Base-by-base conservation (phyloP, 1,140 invertebrate genomes). In the Gryllus bimaculatus region DNA sequence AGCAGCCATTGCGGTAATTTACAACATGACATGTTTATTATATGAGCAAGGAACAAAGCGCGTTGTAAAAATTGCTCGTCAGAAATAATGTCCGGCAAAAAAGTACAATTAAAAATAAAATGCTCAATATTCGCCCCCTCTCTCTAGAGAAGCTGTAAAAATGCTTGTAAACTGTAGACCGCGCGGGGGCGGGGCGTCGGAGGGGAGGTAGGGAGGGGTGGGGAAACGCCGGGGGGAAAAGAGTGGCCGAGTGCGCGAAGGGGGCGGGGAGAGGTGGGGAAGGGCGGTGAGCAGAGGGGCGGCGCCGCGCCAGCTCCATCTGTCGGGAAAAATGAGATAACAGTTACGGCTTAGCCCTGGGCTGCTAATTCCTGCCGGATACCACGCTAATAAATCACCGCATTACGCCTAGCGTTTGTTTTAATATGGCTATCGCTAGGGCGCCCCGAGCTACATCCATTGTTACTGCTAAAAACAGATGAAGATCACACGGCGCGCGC, bases 341-440 rank as follows among this genome's bases (percentile, higher is more conserved):
- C 54, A 66, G 54, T 66, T 66, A 66, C 54, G 54, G 54, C 54
- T 66, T 66, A 66, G 54, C 54, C 54, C 54, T 66, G 54, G 54
- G 54, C 54, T 66, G 54, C 54, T 66, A 66, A 66, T 66, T 66
- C 54, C 54, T 66, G 54, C 54, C 54, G 54, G 54, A 66, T 66
- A 66, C 54, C 54, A 48, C 39, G 76, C 18, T 48, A 54, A 77
- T 77, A 77, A 77, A 77, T 77, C 76, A 77, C 47, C 47, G 76
- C 47, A 77, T 77, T 77, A 77, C 76, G 76, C 76, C 48, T 77
- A 77, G 48, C 76, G 76, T 77, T 77, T 77, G 76, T 77, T 77
- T 77, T 77, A 77, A 77, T 77, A 77, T 77, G 76, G 76, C 76
- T 77, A 77, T 77, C 76, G 76, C 76, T 77, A 21, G 76, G 48